Percentiles rank a stretch among this genome's conserved stretches.
These are phyloP conservation scores for Stenolophus ochropezus DNA, from an alignment of 2,888 invertebrate species.

Conservation along the genomic window DNA sequence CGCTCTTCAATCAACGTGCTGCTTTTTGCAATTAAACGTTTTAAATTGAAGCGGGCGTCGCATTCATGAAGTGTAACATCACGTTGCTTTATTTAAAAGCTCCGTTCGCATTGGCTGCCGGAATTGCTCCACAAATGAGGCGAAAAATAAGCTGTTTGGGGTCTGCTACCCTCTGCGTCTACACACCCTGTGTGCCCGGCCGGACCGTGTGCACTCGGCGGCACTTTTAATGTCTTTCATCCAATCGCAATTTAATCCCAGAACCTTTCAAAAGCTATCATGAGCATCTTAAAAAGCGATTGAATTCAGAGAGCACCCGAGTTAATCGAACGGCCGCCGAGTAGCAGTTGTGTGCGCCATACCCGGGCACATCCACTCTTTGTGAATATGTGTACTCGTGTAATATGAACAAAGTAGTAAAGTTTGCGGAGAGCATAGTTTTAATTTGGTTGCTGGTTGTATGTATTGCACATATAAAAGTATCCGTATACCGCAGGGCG, in stretches of 20 bases:
- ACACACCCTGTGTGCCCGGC: neutral
- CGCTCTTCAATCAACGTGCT: conserved; percentile 61
- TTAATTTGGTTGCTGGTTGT: neutral
- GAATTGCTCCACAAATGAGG: conserved; percentile 72
- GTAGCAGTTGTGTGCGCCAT: too few relatives aligned
- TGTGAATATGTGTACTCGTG: neutral
- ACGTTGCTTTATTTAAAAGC: conserved; percentile 67
- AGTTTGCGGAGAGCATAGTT: too few relatives aligned
- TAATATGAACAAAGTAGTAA: neutral
- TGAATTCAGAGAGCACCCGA: conserved; percentile 56
- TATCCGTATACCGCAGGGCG: neutral
- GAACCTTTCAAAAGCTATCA: conserved; percentile 73
- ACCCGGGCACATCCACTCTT: too few relatives aligned
- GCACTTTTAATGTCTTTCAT: conserved; percentile 72
- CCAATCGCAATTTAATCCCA: conserved; percentile 73
- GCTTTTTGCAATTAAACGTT: conserved; percentile 61
- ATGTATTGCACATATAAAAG: neutral
- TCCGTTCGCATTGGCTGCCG: conserved; percentile 69
- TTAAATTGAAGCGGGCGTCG: conserved; percentile 59
- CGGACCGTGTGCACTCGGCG: conserved; percentile 65
- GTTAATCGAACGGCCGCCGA: conserved; percentile 44
- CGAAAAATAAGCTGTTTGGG: conserved; percentile 72
- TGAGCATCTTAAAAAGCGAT: conserved; percentile 70
- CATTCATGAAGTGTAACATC: conserved; percentile 61
- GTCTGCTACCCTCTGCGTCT: conserved; percentile 11